Evolutionary conservation across 2,797 vertebrate genomes (phyloP).

Genomic region (Sebastolobus altivelis): DNA sequence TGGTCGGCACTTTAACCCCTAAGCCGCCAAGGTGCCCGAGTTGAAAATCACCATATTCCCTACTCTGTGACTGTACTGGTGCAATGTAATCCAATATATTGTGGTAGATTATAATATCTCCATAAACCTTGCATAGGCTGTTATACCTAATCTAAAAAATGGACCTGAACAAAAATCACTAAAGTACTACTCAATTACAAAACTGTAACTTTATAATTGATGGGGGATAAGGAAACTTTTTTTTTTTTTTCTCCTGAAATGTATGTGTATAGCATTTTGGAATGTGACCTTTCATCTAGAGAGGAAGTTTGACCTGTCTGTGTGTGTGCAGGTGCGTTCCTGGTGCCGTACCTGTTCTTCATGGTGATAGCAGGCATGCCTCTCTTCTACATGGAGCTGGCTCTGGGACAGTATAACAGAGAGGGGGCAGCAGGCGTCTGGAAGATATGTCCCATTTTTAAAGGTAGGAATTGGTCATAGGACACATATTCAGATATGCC

Average conservation of each 20-base stretch:
- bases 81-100: not conserved
- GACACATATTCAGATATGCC: not conserved
- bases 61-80: no score
- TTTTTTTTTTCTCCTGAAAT: not conserved
- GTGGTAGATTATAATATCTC: not conserved
- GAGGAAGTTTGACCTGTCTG: not conserved
- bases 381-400: conserved; percentile 95
- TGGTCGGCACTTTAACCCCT: not conserved
- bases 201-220: not conserved
- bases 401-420: conserved; percentile 92
- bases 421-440: conserved; percentile 93
- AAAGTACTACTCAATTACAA: not conserved
- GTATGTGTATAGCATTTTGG: not conserved
- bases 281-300: not conserved
- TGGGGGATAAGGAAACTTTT: not conserved
- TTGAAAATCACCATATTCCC: not conserved
- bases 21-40: not conserved
- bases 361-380: conserved; percentile 95
- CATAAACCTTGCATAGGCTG: not conserved
- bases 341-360: conserved; percentile 93
- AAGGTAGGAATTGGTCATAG: conserved; percentile 81
- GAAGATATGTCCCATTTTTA: conserved; percentile 95
- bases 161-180: not conserved
- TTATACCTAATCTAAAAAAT: not conserved
- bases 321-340: conserved; percentile 87